Conservation (phyloP, 1,140 invertebrate genomes). For the Ridgeia piscesae region DNA sequence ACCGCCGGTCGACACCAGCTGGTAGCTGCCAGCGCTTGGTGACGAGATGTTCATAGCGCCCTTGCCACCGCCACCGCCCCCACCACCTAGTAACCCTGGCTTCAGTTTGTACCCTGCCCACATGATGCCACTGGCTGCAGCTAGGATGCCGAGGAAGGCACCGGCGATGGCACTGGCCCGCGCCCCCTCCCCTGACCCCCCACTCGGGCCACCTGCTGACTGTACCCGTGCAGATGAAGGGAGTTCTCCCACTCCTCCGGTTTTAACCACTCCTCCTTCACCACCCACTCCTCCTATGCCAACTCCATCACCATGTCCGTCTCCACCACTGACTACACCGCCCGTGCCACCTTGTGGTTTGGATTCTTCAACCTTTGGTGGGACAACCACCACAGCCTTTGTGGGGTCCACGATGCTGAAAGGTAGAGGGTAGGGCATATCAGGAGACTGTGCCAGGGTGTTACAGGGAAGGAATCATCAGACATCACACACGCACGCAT, state of each 20-base stretch:
- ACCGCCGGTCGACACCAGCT: slow-evolving; percentile 7
- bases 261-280: slow-evolving; percentile 42
- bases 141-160: slow-evolving; percentile 45
- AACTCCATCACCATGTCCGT: too few relatives aligned
- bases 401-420: background rate
- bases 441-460: too few relatives aligned
- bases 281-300: slow-evolving; percentile 29
- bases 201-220: background rate
- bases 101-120: slow-evolving; percentile 50
- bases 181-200: slow-evolving; percentile 8
- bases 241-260: background rate
- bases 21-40: slow-evolving; percentile 14
- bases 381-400: background rate
- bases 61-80: slow-evolving; percentile 15
- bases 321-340: slow-evolving; percentile 27
- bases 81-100: slow-evolving; percentile 27
- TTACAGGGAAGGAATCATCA: too few relatives aligned
- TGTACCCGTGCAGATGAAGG: too few relatives aligned
- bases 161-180: slow-evolving; percentile 46
- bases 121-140: slow-evolving; percentile 43
- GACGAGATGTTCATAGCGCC: slow-evolving; percentile 24
- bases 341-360: background rate
- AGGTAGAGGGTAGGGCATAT: background rate
- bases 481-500: too few relatives aligned
- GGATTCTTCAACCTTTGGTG: background rate